phyloP scores from a whole-genome alignment of 2,113 vertebrate species.

The Psilopogon haemacephalus region DNA sequence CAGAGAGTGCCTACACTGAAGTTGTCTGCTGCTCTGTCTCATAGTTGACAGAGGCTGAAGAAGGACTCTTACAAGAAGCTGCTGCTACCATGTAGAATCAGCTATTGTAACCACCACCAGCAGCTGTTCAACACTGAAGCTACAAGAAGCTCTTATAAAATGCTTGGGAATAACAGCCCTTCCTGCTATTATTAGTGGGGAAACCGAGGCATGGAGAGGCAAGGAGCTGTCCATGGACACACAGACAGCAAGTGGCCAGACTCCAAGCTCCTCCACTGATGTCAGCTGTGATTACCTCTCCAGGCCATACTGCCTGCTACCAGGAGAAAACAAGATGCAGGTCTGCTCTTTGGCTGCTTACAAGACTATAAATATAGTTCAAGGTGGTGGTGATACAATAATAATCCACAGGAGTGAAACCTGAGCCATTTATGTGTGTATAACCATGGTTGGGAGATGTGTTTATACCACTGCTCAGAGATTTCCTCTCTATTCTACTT shows the following conservation, averaged over 20 bases:
- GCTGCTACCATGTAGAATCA: not conserved
- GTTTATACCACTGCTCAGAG: slow-evolving; percentile 19
- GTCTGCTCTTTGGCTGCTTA: slow-evolving; percentile 11
- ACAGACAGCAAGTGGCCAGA: not conserved
- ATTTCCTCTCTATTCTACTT: slow-evolving; percentile 24
- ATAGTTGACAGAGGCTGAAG: not conserved
- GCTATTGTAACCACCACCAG: not conserved
- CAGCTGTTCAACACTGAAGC: not conserved
- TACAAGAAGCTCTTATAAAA: not conserved
- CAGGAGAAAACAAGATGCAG: slow-evolving; percentile 22
- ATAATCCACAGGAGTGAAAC: slow-evolving; percentile 56
- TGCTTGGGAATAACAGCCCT: not conserved
- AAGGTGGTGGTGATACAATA: slow-evolving; percentile 34
- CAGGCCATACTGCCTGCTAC: not conserved
- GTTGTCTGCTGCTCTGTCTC: not conserved
- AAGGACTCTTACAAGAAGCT: not conserved
- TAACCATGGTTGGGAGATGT: slow-evolving; percentile 12
- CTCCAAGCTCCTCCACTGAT: not conserved
- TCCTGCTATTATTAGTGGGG: not conserved
- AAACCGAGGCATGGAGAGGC: not conserved
- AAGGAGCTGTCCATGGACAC: not conserved
- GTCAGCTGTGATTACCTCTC: not conserved
- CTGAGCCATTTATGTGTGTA: slow-evolving; percentile 38
- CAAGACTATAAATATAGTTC: slow-evolving; percentile 53
- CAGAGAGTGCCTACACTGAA: not conserved